Base-by-base conservation (phyloP, 2,797 vertebrate species). In the Chelon auratus region DNA sequence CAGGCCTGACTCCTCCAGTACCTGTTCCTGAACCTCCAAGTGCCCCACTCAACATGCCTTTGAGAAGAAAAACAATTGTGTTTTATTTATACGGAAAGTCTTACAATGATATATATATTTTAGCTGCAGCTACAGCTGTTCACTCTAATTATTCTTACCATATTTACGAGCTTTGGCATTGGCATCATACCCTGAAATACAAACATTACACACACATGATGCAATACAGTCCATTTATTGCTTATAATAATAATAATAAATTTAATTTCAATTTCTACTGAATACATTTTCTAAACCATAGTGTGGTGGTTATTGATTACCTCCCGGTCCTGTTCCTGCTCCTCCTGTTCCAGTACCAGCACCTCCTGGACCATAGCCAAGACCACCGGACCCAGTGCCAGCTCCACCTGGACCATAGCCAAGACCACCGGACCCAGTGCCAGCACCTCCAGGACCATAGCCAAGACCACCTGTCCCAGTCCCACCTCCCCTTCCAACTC, bases 141-240 rank as follows among this genome's bases (percentile, higher is more conserved):
- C 0, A n/a, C 12, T 39, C 22, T 5, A 9, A 45, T 11, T 17
- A 13, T 75, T 72, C 69, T 85, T 63, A 93, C 91, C 91, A 80
- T 93, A 94, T 92, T 92, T 93, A n/a, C 86, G 79, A 76, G 92
- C 91, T 90, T 94, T 93, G 52, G 90, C 91, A 22, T 83, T 87
- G 42, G 88, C 51, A 39, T 82, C 91, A 72, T 90, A 91, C 79
- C 86, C 91, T 93, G 53, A 54, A 56, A 18, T 7, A 75, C 53
- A 65, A 71, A 65, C n/a, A 60, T 22, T 39, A 13, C 17, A 20
- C 24, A 60, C 2, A 26, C 14, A 22, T 40, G 2, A 39, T 55
- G 22, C 3, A 65, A 14, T 9, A 62, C 9, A 65, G 1, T 30
- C 40, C 14, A 14, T 5, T n/a, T 53, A 15, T 45, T 63, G 2